Conservation (phyloP, 2,113 vertebrate species). For the Sigmodon hispidus region DNA sequence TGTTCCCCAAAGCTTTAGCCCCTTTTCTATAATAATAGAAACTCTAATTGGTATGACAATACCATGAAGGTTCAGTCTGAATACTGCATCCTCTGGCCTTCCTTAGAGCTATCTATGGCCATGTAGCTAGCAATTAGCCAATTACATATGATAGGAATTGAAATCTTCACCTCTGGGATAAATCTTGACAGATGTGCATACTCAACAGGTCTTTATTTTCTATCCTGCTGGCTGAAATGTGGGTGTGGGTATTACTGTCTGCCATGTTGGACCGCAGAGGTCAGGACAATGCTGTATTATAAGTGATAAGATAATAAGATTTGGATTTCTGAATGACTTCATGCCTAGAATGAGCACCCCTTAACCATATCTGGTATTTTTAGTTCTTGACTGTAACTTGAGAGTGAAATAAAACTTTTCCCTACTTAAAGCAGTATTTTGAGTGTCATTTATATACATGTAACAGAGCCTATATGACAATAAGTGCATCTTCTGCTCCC, state of each 20-base stretch:
- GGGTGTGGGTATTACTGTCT: not conserved
- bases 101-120: not conserved
- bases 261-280: not conserved
- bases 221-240: not conserved
- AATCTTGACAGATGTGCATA: not conserved
- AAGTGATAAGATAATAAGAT: not conserved
- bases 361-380: not conserved
- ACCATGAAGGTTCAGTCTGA: not conserved
- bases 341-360: not conserved
- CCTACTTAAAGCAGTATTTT: not conserved
- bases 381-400: not conserved
- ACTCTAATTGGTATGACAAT: not conserved
- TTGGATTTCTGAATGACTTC: not conserved
- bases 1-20: not conserved
- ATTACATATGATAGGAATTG: not conserved
- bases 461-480: not conserved
- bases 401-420: not conserved
- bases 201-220: not conserved
- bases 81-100: not conserved
- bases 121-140: not conserved
- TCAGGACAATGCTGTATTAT: not conserved
- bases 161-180: not conserved
- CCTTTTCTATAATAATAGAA: not conserved
- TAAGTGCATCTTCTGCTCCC: not conserved
- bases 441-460: not conserved